phyloP scores from a whole-genome alignment of 1,140 invertebrate species.

The Drosophila pandora region DNA sequence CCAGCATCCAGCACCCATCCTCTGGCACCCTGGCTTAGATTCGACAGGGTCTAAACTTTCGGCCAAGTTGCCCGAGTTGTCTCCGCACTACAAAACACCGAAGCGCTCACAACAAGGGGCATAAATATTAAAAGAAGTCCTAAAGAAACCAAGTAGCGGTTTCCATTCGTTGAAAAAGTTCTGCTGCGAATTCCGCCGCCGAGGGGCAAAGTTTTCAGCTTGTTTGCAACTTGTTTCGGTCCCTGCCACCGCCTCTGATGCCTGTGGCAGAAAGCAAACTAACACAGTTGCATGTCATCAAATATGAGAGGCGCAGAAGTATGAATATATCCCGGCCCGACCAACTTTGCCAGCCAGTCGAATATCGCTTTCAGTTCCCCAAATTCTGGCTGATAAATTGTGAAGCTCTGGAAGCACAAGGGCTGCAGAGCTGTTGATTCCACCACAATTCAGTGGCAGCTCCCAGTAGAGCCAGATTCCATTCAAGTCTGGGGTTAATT shows the following conservation, averaged over 20 bases:
- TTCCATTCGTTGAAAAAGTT: constrained; percentile 46
- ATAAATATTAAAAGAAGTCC: constrained; percentile 47
- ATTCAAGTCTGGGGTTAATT: background rate
- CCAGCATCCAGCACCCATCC: too few species aligned
- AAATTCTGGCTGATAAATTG: background rate
- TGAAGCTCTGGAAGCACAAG: background rate
- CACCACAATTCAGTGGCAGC: background rate
- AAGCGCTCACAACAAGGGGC: constrained; percentile 23
- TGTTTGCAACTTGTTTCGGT: constrained; percentile 76
- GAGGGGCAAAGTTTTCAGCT: constrained; percentile 59
- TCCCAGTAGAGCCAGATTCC: background rate
- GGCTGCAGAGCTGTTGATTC: background rate
- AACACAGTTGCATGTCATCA: constrained; percentile 38
- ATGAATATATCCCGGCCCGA: constrained; percentile 16
- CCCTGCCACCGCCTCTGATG: background rate
- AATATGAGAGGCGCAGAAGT: constrained; percentile 28
- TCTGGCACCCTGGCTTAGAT: constrained; percentile 24
- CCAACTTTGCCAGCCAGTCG: constrained; percentile 19
- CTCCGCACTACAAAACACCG: constrained; percentile 50
- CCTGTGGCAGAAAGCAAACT: constrained; percentile 8
- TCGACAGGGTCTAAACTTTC: constrained; percentile 48
- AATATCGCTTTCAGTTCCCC: background rate
- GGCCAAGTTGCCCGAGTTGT: constrained; percentile 37
- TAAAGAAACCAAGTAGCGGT: constrained; percentile 58
- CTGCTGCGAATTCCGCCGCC: constrained; percentile 49